These are phyloP conservation scores for Tangara arthus DNA, from an alignment of 2,797 vertebrate genomes.

Conservation along the genomic window DNA sequence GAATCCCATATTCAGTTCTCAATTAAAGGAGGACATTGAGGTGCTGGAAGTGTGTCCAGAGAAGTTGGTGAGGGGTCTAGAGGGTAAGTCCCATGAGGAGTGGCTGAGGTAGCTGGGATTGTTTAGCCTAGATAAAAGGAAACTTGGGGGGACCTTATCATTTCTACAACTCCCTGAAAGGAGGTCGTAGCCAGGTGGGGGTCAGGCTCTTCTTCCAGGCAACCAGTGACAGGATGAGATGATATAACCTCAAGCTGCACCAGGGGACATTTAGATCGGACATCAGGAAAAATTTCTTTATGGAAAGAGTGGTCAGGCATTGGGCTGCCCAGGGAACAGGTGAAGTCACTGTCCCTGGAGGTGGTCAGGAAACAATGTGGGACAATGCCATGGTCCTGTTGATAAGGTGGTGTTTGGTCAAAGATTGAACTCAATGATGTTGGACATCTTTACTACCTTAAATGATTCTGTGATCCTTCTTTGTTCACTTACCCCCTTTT, in stretches of 20 bases:
- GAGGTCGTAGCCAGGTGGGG: fast-evolving
- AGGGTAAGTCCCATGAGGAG: background rate
- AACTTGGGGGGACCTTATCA: fast-evolving
- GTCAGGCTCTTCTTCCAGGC: background rate
- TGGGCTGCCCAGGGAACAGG: background rate
- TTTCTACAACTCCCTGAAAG: background rate
- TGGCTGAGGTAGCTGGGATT: background rate
- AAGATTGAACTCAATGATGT: background rate
- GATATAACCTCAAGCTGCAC: background rate
- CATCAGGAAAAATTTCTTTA: background rate
- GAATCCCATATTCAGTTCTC: background rate
- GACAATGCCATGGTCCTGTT: background rate
- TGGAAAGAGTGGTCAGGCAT: background rate
- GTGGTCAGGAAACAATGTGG: background rate
- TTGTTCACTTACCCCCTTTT: background rate
- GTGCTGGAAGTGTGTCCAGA: background rate
- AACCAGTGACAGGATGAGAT: fast-evolving
- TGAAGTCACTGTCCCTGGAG: background rate
- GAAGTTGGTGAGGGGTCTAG: background rate
- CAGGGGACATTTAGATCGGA: background rate
- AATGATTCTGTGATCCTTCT: background rate
- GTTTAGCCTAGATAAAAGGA: background rate
- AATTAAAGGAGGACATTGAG: background rate
- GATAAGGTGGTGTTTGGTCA: background rate
- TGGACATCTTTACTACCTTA: background rate